These are phyloP conservation scores for Rhopilema esculentum DNA, from an alignment of 30 jellyfish, hydroid and myxozoan genomes.

Conservation along the genomic window DNA sequence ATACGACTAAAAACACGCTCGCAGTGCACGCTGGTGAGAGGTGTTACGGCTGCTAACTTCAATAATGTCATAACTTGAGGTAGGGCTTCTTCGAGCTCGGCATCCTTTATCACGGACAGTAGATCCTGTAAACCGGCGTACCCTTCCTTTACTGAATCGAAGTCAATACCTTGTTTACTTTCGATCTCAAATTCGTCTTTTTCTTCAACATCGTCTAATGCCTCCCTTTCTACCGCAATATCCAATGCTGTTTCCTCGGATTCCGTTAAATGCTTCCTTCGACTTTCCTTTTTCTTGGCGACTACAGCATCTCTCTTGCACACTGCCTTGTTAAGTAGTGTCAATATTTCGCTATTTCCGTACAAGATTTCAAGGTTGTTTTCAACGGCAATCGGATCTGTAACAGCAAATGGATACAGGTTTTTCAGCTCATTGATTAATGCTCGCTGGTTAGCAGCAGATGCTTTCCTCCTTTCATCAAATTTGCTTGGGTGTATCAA, in stretches of 20 bases:
- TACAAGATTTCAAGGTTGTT: background rate
- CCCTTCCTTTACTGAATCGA: no score
- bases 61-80: constrained; percentile 36
- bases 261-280: no score
- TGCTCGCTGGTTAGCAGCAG: background rate
- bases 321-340: background rate
- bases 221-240: no score
- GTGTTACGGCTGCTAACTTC: constrained; percentile 41
- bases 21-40: constrained; percentile 31
- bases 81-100: constrained; percentile 32
- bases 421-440: background rate
- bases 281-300: no score
- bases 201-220: no score
- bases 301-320: background rate
- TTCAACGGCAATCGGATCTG: no score
- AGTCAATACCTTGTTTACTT: no score
- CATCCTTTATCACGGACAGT: no score
- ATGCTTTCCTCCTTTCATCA: background rate
- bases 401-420: no score
- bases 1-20: background rate
- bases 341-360: background rate
- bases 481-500: background rate
- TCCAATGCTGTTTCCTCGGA: no score
- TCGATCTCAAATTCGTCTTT: no score
- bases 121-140: no score